Conservation (phyloP, 2,797 vertebrate species). For the Tauraco hartlaubi region DNA sequence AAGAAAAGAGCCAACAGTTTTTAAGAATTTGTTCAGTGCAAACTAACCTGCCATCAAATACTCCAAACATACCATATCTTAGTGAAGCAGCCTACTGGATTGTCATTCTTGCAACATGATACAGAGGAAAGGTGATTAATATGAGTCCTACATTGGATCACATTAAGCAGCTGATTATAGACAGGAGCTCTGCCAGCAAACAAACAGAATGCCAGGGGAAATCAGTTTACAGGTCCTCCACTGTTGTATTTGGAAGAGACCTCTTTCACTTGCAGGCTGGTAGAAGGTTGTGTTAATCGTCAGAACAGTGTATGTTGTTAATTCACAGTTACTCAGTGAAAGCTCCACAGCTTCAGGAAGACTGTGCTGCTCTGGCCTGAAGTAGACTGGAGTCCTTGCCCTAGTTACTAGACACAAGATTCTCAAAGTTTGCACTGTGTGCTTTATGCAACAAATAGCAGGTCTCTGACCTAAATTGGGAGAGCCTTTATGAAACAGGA, state of each 20-base stretch:
- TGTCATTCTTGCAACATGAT: neutral
- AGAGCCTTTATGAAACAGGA: neutral
- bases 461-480: neutral
- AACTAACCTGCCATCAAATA: neutral
- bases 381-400: neutral
- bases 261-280: neutral
- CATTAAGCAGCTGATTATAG: neutral
- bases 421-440: neutral
- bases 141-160: accelerated
- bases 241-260: neutral
- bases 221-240: neutral
- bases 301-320: neutral
- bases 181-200: neutral
- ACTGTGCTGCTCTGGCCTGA: neutral
- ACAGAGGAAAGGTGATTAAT: neutral
- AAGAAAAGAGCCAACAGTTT: neutral
- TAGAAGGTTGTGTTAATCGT: neutral
- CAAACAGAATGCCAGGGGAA: neutral
- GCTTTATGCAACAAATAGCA: neutral
- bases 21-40: neutral
- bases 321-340: neutral
- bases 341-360: neutral
- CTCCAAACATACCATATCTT: neutral
- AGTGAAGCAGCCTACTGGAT: neutral
- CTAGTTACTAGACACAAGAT: neutral